Conservation (phyloP, 2,797 vertebrate species). For the Oophaga sylvatica region DNA sequence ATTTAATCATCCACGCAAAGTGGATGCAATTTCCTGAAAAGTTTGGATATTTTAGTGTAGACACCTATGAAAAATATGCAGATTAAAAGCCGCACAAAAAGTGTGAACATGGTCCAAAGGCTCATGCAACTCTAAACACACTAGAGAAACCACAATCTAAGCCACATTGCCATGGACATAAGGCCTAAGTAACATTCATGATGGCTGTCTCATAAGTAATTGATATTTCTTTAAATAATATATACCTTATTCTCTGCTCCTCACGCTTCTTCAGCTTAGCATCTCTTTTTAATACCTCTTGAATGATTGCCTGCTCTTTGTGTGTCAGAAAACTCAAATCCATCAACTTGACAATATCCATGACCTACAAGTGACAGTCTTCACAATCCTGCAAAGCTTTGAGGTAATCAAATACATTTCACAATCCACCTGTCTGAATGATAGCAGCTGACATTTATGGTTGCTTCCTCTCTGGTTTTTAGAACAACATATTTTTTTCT, state of each 20-base stretch:
- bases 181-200: not conserved
- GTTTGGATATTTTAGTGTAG: too few relatives aligned
- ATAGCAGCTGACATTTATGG: slow-evolving; percentile 41
- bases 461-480: slow-evolving; percentile 9
- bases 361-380: slow-evolving; percentile 21
- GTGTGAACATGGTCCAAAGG: too few relatives aligned
- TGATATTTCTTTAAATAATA: not conserved
- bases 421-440: slow-evolving; percentile 46
- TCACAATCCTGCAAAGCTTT: slow-evolving; percentile 17
- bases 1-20: too few relatives aligned
- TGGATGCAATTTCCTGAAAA: too few relatives aligned
- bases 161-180: not conserved
- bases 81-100: too few relatives aligned
- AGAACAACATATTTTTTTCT: not conserved
- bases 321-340: slow-evolving; percentile 68
- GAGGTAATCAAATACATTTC: slow-evolving; percentile 43
- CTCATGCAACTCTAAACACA: too few relatives aligned
- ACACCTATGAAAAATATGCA: too few relatives aligned
- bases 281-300: slow-evolving; percentile 66
- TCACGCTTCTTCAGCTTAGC: slow-evolving; percentile 64
- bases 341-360: slow-evolving; percentile 47
- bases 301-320: slow-evolving; percentile 65
- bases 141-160: not conserved
- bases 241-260: slow-evolving; percentile 66
- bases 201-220: not conserved